These are phyloP conservation scores for Autographa gamma DNA, from an alignment of 2,888 invertebrate genomes.

Conservation along the genomic window DNA sequence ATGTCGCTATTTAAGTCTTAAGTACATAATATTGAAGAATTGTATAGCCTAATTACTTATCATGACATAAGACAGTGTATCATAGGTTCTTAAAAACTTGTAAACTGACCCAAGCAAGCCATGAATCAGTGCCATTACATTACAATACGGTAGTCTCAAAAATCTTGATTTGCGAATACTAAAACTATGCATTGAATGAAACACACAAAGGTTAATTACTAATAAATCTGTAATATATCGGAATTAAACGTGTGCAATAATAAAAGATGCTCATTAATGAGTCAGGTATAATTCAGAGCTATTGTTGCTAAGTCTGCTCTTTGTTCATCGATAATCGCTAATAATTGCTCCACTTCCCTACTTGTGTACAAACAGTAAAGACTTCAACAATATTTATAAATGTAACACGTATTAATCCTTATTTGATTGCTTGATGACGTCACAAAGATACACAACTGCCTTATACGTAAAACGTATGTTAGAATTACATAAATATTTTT, in stretches of 20 bases:
- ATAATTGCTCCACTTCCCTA: slow-evolving; percentile 1
- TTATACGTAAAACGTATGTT: neutral
- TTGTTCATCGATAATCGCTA: slow-evolving; percentile 1
- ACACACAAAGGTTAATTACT: neutral
- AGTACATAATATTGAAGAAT: too few species aligned
- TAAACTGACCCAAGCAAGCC: too few species aligned
- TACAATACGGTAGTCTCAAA: too few species aligned
- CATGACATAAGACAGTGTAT: too few species aligned
- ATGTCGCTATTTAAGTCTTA: too few species aligned
- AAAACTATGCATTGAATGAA: neutral
- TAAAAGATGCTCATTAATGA: neutral
- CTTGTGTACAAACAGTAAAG: neutral
- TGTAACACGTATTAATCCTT: neutral
- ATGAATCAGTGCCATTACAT: too few species aligned
- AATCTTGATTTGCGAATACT: too few species aligned
- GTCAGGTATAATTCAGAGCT: neutral
- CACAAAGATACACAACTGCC: neutral
- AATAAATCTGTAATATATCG: neutral
- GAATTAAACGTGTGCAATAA: neutral
- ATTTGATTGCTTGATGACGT: neutral
- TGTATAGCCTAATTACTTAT: too few species aligned
- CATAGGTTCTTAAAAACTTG: too few species aligned
- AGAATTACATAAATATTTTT: slow-evolving; percentile 1
- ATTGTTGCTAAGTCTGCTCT: neutral
- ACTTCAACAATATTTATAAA: neutral